Base-by-base conservation (phyloP, 2,797 vertebrate genomes). In the Helarctos malayanus region DNA sequence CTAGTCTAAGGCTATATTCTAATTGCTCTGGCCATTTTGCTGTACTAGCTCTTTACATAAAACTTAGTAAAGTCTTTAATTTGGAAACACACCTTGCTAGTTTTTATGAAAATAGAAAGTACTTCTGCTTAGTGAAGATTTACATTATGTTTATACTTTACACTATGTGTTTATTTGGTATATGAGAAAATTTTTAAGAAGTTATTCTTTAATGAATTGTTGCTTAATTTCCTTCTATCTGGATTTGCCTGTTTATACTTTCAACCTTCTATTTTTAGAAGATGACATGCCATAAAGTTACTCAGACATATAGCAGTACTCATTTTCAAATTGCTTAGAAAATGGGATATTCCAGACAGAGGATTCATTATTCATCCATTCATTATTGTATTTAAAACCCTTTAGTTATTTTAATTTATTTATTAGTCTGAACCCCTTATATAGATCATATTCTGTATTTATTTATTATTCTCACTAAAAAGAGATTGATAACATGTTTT, bases 381-480 rank as follows among this genome's bases (percentile, higher is more conserved):
- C 65, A 75, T 57, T 68, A 57, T 25, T 57, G 4, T 12, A 41
- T 23, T 61, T 89, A 93, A 79, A 76, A 71, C 2, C 29, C 19
- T 18, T 56, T 52, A n/a, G 29, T 79, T 84, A 38, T 63, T 85
- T 86, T 83, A 91, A 93, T 71, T 83, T 91, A 63, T 59, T 88
- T 10, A 68, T 47, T 88, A 63, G 6, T 75, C 3, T 84, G 27
- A 84, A 80, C 14, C 21, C 27, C 7, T 97, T 94, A 73, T 41
- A 65, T 47, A 82, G 11, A 38, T 65, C 45, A 78, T 29, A 61
- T 84, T 88, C n/a, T 57, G 0, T 87, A 68, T 89, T 93, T 54
- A 6, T 88, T 94, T 84, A 65, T 84, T 85, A 94, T 65, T 81
- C 11, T 83, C 38, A 75, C 69, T 71, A 84, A 95, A 81, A 95